These are phyloP conservation scores for Meloidogyne floridensis DNA, from an alignment of 1,140 invertebrate genomes.

Conservation along the genomic window DNA sequence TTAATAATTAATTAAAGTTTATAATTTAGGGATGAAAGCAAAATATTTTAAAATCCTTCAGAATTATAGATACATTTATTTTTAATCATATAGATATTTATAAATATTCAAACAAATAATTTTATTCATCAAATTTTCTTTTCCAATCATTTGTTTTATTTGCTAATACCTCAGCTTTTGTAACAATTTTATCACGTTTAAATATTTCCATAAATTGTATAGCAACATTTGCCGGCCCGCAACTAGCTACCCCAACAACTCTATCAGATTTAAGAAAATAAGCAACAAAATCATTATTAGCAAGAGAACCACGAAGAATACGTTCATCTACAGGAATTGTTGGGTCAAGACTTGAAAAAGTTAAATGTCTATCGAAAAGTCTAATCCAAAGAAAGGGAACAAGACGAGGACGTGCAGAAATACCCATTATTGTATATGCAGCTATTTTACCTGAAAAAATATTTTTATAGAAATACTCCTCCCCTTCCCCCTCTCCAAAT, in stretches of 20 bases:
- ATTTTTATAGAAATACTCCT: neutral
- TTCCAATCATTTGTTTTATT: conserved; percentile 10
- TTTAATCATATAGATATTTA: neutral
- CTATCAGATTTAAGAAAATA: conserved; percentile 10
- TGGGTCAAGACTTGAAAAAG: conserved; percentile 20
- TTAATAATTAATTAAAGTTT: too few species aligned
- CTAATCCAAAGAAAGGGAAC: conserved; percentile 27
- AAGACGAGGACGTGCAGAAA: neutral
- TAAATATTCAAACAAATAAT: neutral
- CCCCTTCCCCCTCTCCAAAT: neutral
- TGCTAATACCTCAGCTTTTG: neutral
- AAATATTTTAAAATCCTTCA: too few species aligned
- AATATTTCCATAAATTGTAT: conserved; percentile 15
- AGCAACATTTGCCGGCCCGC: conserved; percentile 2
- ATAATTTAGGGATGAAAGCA: too few species aligned
- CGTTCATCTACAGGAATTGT: conserved; percentile 3
- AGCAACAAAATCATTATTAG: conserved; percentile 16
- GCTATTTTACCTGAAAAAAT: conserved; percentile 13
- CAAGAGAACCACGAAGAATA: conserved; percentile 18
- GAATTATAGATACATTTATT: too few species aligned
- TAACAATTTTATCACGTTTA: conserved; percentile 6
- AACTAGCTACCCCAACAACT: conserved; percentile 13
- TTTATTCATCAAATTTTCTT: conserved; percentile 7
- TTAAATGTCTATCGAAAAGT: conserved; percentile 23
- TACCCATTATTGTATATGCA: conserved; percentile 15